phyloP scores from a whole-genome alignment of 2,888 invertebrate species.

The Yponomeuta malinellus region DNA sequence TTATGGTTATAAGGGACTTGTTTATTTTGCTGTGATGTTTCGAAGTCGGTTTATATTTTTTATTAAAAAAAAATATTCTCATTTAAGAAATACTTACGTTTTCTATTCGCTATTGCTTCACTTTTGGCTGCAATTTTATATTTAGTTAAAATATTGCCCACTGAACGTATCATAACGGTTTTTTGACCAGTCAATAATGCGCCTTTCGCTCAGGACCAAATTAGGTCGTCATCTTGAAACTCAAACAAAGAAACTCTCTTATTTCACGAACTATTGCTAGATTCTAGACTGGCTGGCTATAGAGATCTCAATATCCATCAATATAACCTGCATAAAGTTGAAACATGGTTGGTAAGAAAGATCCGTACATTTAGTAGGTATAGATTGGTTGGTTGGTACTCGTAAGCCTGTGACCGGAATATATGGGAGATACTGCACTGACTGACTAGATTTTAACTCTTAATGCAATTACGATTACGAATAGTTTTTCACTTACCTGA shows the following conservation, averaged over 20 bases:
- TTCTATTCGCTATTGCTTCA: neutral
- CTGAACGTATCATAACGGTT: neutral
- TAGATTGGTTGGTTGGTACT: no score
- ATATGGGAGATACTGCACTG: no score
- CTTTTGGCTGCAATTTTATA: neutral
- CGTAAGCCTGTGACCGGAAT: no score
- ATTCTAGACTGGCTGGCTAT: neutral
- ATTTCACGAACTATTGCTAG: neutral
- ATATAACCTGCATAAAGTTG: no score
- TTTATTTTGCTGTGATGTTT: no score
- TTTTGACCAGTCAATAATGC: neutral
- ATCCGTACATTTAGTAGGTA: no score
- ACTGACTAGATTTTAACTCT: no score
- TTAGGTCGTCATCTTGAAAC: neutral
- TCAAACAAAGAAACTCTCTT: neutral
- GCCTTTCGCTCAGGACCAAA: neutral
- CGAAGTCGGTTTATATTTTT: no score
- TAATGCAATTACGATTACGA: no score
- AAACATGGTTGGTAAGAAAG: no score
- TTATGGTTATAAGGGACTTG: no score
- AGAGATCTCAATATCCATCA: neutral
- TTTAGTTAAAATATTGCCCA: neutral
- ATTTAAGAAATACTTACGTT: neutral
- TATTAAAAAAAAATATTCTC: neutral
- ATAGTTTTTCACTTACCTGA: no score